These are phyloP conservation scores for Drosophila ezoana DNA, from an alignment of 2,888 invertebrate species.

Conservation along the genomic window DNA sequence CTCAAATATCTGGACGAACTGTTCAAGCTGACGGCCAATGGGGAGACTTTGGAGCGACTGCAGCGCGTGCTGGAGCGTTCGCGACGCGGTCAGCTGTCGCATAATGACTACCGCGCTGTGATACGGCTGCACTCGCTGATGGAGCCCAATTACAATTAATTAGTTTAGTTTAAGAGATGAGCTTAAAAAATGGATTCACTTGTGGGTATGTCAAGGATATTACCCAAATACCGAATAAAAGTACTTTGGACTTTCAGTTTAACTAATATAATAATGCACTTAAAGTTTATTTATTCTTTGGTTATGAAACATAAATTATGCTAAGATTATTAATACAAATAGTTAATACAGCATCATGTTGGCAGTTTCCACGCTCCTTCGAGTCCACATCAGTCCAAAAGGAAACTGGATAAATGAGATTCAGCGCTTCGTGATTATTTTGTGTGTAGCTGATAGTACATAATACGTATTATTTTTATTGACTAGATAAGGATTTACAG, in stretches of 20 bases:
- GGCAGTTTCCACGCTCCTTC: constrained; percentile 17
- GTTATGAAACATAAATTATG: constrained; percentile 50
- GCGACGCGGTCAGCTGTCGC: constrained; percentile 81
- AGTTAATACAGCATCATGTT: constrained; percentile 23
- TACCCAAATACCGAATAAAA: constrained; percentile 56
- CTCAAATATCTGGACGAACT: constrained; percentile 80
- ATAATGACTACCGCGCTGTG: constrained; percentile 83
- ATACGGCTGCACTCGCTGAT: constrained; percentile 77
- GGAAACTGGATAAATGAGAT: constrained; percentile 6
- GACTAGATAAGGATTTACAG: constrained; percentile 59
- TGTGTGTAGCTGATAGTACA: constrained; percentile 20
- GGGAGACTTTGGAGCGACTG: constrained; percentile 67
- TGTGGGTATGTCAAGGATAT: constrained; percentile 56
- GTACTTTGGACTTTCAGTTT: constrained; percentile 42
- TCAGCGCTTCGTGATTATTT: neutral
- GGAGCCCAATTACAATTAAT: constrained; percentile 36
- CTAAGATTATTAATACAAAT: constrained; percentile 36
- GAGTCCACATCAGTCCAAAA: constrained; percentile 3
- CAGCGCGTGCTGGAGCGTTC: constrained; percentile 78
- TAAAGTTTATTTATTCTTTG: constrained; percentile 55
- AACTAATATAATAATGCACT: constrained; percentile 47
- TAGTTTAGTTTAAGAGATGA: constrained; percentile 24
- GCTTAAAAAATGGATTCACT: constrained; percentile 22
- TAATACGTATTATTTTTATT: constrained; percentile 42
- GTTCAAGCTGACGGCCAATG: constrained; percentile 53